Percentiles rank a stretch among this genome's conserved stretches.
Conservation (phyloP, 2,113 vertebrate species). For the Indicator maculatus region DNA sequence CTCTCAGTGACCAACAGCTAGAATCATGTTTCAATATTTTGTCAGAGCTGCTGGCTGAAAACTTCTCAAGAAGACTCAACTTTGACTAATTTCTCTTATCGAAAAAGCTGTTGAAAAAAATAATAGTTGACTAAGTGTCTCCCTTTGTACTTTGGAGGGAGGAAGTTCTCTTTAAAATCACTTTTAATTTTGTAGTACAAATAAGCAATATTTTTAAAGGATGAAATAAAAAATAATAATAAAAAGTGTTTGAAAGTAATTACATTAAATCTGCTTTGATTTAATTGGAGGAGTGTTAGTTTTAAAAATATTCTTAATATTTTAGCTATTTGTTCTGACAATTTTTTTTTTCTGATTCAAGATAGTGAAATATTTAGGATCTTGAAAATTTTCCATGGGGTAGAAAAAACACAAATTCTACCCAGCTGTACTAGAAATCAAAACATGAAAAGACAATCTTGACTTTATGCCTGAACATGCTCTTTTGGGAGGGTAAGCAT, state of each 20-base stretch:
- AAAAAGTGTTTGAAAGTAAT: background rate
- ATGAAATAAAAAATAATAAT: background rate
- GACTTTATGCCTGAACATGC: background rate
- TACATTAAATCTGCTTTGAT: background rate
- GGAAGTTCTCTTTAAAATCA: background rate
- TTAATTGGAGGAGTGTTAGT: background rate
- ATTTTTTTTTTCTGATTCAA: background rate
- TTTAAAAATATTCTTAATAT: background rate
- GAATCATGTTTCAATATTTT: background rate
- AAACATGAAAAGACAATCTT: background rate
- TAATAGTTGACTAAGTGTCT: background rate
- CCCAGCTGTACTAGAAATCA: background rate
- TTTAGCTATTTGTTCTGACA: background rate
- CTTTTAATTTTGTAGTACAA: background rate
- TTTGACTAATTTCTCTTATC: background rate
- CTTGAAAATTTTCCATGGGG: background rate
- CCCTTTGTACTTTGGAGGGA: background rate
- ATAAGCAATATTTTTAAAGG: background rate
- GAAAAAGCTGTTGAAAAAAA: background rate
- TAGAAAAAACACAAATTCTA: background rate
- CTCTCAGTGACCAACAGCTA: background rate
- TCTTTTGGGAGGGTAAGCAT: background rate
- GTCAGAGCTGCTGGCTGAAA: background rate
- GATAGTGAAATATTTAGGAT: background rate
- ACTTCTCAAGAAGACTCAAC: background rate